Conservation (phyloP, 2,888 invertebrate genomes). For the Ochlodes sylvanus region DNA sequence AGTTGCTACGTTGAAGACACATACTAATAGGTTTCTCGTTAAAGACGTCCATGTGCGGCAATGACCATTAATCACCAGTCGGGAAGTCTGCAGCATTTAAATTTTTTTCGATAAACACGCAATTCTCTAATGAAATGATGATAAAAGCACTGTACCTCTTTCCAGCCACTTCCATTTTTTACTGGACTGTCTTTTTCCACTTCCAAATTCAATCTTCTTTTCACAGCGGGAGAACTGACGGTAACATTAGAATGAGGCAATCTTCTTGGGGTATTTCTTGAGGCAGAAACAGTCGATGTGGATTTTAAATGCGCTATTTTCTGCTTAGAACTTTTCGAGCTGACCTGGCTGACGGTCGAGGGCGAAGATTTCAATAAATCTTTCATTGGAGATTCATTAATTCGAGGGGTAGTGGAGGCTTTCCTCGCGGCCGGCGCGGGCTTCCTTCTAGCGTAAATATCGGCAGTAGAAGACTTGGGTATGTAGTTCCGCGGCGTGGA, state of each 20-base stretch:
- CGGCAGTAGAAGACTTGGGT: conserved; percentile 62
- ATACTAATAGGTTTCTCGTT: no score
- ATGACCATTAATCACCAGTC: no score
- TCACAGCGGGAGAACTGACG: conserved; percentile 67
- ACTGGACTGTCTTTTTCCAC: conserved; percentile 32
- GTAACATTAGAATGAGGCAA: conserved; percentile 60
- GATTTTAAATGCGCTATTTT: conserved; percentile 21
- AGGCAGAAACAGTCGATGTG: conserved; percentile 14
- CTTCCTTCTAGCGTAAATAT: conserved; percentile 71
- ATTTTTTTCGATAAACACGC: neutral
- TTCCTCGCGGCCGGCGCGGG: conserved; percentile 45
- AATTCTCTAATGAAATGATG: no score
- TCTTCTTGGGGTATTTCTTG: conserved; percentile 48
- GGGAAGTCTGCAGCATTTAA: no score
- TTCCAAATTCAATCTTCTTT: conserved; percentile 39
- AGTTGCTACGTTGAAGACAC: no score
- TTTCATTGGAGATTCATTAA: conserved; percentile 65
- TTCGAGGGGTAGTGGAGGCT: conserved; percentile 1
- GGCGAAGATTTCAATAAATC: conserved; percentile 64
- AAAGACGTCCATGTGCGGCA: no score
- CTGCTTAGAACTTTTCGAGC: conserved; percentile 42
- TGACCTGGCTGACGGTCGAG: conserved; percentile 58
- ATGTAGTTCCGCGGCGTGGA: conserved; percentile 64
- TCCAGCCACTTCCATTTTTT: neutral
- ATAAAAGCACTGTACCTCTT: conserved; percentile 1